Evolutionary conservation across 1,140 invertebrate species (phyloP).

Genomic region (Kradibia gibbosae): DNA sequence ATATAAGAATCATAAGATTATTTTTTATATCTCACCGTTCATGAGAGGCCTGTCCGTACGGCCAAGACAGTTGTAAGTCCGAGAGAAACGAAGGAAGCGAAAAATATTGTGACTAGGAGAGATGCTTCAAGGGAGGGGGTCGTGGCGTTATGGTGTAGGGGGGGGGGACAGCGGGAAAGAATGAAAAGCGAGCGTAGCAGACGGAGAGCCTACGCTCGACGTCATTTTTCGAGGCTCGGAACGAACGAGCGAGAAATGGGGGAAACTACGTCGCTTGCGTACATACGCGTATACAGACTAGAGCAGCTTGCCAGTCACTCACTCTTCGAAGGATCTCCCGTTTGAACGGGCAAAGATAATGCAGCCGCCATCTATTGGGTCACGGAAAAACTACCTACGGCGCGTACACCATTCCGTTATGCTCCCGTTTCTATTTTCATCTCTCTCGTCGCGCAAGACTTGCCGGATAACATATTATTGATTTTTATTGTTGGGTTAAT

Average conservation of each 20-base stretch:
- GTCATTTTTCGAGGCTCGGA: slow-evolving; percentile 32
- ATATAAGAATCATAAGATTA: slow-evolving; percentile 25
- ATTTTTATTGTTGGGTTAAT: slow-evolving; percentile 17
- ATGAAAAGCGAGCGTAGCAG: background rate
- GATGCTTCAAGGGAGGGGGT: background rate
- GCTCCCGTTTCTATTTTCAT: slow-evolving; percentile 48
- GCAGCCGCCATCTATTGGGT: slow-evolving; percentile 71
- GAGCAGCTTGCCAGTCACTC: background rate
- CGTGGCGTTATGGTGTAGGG: background rate
- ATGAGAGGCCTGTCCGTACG: slow-evolving; percentile 27
- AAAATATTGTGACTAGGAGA: background rate
- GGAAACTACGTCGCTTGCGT: background rate
- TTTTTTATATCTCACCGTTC: slow-evolving; percentile 34
- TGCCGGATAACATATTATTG: slow-evolving; percentile 16
- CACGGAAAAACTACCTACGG: slow-evolving; percentile 61
- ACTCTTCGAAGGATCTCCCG: slow-evolving; percentile 13
- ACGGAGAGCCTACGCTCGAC: background rate
- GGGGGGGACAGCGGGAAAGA: background rate
- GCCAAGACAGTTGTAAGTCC: background rate
- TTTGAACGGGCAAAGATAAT: slow-evolving; percentile 66
- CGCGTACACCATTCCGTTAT: slow-evolving; percentile 47
- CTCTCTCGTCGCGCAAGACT: background rate
- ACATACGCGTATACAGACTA: background rate
- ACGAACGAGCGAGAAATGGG: background rate
- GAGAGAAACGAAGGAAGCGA: slow-evolving; percentile 24